Percentiles rank a stretch among this genome's conserved stretches.
These are phyloP conservation scores for Zosterops hypoxanthus DNA, from an alignment of 2,113 vertebrate genomes.

Conservation along the genomic window DNA sequence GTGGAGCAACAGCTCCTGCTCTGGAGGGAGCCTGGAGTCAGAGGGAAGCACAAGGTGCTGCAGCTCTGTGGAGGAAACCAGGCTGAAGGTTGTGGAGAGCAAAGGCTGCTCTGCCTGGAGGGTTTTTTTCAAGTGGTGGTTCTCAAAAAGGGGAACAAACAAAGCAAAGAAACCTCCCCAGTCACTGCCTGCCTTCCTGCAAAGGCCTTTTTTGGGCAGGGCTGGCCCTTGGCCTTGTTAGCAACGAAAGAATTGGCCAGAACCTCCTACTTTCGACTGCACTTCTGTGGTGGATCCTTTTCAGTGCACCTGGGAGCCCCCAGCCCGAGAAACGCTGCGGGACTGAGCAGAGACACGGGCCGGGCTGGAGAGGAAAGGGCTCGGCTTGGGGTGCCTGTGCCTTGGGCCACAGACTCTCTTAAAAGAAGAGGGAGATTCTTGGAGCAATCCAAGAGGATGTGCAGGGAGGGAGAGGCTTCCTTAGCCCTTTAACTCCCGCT, in stretches of 20 bases:
- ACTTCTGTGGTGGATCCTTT: background rate
- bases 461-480: background rate
- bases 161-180: background rate
- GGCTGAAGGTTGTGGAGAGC: background rate
- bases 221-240: background rate
- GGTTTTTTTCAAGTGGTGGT: background rate
- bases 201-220: constrained; percentile 29
- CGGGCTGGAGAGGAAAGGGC: background rate
- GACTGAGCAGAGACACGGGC: background rate
- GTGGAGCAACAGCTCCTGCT: background rate
- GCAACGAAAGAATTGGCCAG: background rate
- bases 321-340: background rate
- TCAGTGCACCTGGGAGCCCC: background rate
- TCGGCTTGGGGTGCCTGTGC: fast-evolving
- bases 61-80: background rate
- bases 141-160: constrained; percentile 60
- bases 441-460: background rate
- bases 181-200: background rate
- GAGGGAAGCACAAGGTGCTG: background rate
- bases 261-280: background rate
- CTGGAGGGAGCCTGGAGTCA: background rate
- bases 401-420: fast-evolving
- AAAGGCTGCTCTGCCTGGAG: background rate
- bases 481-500: background rate
- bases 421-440: background rate